phyloP scores from a whole-genome alignment of 2,113 vertebrate species.

The Psilopogon haemacephalus region DNA sequence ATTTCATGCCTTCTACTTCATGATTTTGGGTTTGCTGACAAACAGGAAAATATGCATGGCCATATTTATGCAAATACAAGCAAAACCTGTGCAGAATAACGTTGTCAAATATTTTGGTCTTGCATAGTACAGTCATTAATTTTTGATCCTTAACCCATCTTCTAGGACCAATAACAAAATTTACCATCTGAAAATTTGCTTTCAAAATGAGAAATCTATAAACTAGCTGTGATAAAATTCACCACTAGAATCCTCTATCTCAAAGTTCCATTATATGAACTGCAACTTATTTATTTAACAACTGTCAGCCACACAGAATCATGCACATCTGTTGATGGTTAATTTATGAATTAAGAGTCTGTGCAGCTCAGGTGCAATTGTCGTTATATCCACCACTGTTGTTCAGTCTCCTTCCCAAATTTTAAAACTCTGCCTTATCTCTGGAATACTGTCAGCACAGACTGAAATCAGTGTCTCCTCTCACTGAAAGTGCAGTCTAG shows the following conservation, averaged over 20 bases:
- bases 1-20: background rate
- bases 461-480: background rate
- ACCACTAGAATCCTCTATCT: background rate
- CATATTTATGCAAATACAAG: background rate
- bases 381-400: background rate
- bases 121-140: background rate
- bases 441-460: background rate
- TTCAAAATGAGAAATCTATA: background rate
- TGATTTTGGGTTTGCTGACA: background rate
- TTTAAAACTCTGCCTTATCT: background rate
- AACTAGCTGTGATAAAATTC: background rate
- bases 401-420: background rate
- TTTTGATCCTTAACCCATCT: background rate
- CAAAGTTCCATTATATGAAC: background rate
- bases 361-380: background rate
- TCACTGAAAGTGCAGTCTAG: background rate
- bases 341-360: background rate
- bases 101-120: background rate
- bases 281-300: background rate
- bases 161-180: background rate
- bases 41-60: background rate
- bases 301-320: background rate
- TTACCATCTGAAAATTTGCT: background rate
- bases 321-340: background rate
- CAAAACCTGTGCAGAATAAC: background rate